These are phyloP conservation scores for Cavia porcellus DNA, from an alignment of 2,113 vertebrate species.

Conservation along the genomic window DNA sequence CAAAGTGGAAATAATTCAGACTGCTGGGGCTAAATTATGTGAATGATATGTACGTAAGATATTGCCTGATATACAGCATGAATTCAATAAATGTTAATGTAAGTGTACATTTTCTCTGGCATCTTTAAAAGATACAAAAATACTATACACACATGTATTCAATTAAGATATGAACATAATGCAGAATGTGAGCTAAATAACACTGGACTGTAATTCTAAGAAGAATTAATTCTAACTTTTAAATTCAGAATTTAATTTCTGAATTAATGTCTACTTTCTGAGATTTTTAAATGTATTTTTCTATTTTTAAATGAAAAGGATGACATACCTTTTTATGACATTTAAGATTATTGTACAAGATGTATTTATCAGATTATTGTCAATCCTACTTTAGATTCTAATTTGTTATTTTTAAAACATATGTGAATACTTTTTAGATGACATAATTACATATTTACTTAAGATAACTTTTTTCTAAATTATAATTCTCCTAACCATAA, in stretches of 20 bases:
- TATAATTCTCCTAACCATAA: not conserved
- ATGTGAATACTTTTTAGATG: not conserved
- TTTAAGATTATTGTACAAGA: not conserved
- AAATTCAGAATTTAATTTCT: not conserved
- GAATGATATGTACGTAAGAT: not conserved
- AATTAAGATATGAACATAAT: not conserved
- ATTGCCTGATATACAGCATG: not conserved
- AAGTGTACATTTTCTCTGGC: not conserved
- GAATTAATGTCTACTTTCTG: not conserved
- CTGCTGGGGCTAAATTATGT: not conserved
- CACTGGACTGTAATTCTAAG: not conserved
- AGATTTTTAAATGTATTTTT: not conserved
- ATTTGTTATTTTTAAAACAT: constrained; percentile 4
- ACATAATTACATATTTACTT: not conserved
- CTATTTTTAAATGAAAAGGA: not conserved
- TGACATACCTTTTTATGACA: not conserved
- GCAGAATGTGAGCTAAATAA: not conserved
- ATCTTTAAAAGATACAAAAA: not conserved
- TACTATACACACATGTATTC: not conserved
- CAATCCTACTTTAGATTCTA: not conserved
- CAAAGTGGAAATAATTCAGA: not conserved
- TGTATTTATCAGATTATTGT: not conserved
- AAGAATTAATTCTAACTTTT: not conserved
- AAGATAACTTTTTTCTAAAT: not conserved
- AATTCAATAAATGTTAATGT: not conserved